Conservation (phyloP, 2,888 invertebrate species). For the Agriotes lineatus region DNA sequence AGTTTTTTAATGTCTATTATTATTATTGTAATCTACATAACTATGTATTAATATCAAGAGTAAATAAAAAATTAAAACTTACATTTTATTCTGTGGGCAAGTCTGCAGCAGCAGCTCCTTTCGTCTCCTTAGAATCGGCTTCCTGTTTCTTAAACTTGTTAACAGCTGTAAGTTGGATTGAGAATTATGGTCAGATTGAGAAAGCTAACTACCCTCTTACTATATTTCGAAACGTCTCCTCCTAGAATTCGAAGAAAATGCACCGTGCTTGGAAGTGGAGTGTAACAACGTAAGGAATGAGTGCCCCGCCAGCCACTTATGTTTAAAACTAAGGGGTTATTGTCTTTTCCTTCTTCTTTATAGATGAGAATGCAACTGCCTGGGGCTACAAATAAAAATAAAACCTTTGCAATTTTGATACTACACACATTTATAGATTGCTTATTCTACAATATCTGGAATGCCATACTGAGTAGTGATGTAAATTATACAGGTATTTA, state of each 20-base stretch:
- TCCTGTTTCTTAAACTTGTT: slow-evolving; percentile 78
- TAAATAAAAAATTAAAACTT: slow-evolving; percentile 27
- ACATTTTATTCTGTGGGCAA: slow-evolving; percentile 28
- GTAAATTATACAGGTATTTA: too few relatives aligned
- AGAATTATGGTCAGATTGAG: not conserved
- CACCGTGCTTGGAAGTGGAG: slow-evolving; percentile 85
- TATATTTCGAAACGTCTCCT: slow-evolving; percentile 87
- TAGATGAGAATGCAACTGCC: slow-evolving; percentile 86
- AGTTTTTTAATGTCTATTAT: slow-evolving; percentile 39
- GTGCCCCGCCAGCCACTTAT: slow-evolving; percentile 94
- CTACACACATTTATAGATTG: too few relatives aligned
- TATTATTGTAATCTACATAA: not conserved
- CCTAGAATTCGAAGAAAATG: slow-evolving; percentile 90
- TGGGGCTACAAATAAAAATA: slow-evolving; percentile 64
- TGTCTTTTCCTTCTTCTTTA: slow-evolving; percentile 64
- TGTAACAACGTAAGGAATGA: slow-evolving; percentile 88
- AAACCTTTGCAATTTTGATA: too few relatives aligned
- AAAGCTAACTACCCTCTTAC: slow-evolving; percentile 66
- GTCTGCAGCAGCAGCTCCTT: not conserved
- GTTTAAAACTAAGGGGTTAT: slow-evolving; percentile 70
- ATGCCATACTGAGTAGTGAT: too few relatives aligned
- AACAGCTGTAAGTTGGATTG: slow-evolving; percentile 69
- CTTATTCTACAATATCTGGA: too few relatives aligned
- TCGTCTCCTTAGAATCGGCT: slow-evolving; percentile 43
- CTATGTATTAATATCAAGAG: slow-evolving; percentile 24